Percentiles rank a stretch among this genome's conserved stretches.
Evolutionary conservation across 2,888 invertebrate genomes (phyloP).

Genomic region (Trachelus tabidus): DNA sequence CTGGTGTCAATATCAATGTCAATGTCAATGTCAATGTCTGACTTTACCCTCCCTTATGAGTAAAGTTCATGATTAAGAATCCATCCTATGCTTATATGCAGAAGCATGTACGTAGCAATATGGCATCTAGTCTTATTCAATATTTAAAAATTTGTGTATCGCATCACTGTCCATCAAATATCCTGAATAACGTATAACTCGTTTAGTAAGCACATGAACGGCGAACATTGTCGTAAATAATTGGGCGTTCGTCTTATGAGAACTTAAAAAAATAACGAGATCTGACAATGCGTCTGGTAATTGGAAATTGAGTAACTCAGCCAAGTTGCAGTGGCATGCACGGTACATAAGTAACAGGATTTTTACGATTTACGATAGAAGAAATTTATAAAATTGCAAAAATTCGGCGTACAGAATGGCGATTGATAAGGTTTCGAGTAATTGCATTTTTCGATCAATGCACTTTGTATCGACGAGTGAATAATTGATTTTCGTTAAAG

Average conservation of each 20-base stretch:
- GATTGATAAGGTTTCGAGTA: neutral
- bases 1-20: neutral
- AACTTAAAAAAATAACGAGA: neutral
- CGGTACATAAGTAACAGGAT: neutral
- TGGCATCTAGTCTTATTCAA: neutral
- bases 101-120: neutral
- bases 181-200: neutral
- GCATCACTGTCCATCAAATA: neutral
- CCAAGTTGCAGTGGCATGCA: too few relatives aligned
- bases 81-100: neutral
- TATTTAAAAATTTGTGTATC: neutral
- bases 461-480: neutral
- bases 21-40: neutral
- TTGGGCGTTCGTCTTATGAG: neutral
- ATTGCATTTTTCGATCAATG: neutral
- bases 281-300: too few relatives aligned
- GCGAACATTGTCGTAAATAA: neutral
- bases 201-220: neutral
- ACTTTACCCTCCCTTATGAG: neutral
- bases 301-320: too few relatives aligned
- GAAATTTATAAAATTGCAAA: neutral
- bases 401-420: neutral
- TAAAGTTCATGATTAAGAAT: neutral
- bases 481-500: neutral
- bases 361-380: neutral